Base-by-base conservation (phyloP, 1,140 invertebrate genomes). In the Lepidurus arcticus region DNA sequence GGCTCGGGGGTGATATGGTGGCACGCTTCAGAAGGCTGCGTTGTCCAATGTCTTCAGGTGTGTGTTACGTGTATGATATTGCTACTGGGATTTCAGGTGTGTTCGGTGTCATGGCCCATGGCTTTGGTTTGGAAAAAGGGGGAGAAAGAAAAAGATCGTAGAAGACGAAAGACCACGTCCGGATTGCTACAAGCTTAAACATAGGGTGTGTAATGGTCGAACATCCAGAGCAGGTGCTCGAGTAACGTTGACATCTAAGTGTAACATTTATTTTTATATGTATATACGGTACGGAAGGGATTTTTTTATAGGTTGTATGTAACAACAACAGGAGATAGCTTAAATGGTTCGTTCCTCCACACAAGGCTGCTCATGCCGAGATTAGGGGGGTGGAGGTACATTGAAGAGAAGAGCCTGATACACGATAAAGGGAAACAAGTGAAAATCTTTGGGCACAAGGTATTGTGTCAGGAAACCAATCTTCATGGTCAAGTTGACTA, bases 81-180 rank as follows among this genome's bases (percentile, higher is more conserved):
- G 53, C 53, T 65, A 65, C 53, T 21, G 53, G 53, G 53, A 65
- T 65, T 65, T 65, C 53, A 65, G 53, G 53, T 65, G 53, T 21
- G 21, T 13, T 7, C 53, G 45, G 16, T 65, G 53, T 65, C 53
- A 65, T 65, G 53, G 53, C 53, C 21, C 16, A 21, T 65, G 53
- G 53, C 4, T 65, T 16, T 65, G 13, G 53, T 65, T 65, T 21
- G 8, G 53, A 65, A 65, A 65, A 65, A 65, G 53, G 53, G 53
- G 16, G 45, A 65, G 13, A 21, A 65, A 16, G 21, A 65, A 7
- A 21, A 65, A 65, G 13, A 3, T 34, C 34, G 34, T 34, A 34
- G 8, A 21, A 65, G 21, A 65, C 53, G 21, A 65, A 65, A 65
- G 53, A n/a, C 13, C 21, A 34, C 34, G 34, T 34, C 34, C 34